A percentile compares a stretch with the other conserved stretches of the same genome.
Evolutionary conservation across 2,888 invertebrate genomes (phyloP).

Genomic region (Zelleria hepariella): DNA sequence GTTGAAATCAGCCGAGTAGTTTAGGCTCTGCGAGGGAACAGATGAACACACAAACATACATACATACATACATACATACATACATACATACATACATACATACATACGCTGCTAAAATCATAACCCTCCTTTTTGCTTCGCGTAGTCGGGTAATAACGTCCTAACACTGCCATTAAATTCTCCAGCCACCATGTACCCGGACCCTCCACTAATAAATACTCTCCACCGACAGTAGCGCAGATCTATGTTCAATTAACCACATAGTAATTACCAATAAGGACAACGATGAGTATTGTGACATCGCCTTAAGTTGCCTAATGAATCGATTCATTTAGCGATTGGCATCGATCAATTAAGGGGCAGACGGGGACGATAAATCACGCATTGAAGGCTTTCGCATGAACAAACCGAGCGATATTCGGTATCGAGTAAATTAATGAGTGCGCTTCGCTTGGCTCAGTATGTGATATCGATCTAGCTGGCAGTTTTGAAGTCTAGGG

Average conservation of each 20-base stretch:
- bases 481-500: neutral
- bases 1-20: too few species aligned
- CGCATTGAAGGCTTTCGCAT: constrained; percentile 28
- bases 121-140: too few species aligned
- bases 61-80: too few species aligned
- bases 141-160: neutral
- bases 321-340: constrained; percentile 27
- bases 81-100: too few species aligned
- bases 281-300: constrained; percentile 25
- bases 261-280: constrained; percentile 26
- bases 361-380: constrained; percentile 35
- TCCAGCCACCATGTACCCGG: neutral
- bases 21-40: too few species aligned
- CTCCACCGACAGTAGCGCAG: constrained; percentile 9
- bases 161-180: neutral
- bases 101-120: too few species aligned
- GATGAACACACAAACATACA: too few species aligned
- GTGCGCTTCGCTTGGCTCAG: neutral
- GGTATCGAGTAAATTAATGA: neutral
- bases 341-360: constrained; percentile 36
- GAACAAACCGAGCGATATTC: constrained; percentile 14
- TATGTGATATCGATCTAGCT: neutral
- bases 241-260: constrained; percentile 10
- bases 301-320: constrained; percentile 25
- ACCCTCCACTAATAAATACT: constrained; percentile 9